phyloP scores from a whole-genome alignment of 2,797 vertebrate species.

The Myotis findleyi region DNA sequence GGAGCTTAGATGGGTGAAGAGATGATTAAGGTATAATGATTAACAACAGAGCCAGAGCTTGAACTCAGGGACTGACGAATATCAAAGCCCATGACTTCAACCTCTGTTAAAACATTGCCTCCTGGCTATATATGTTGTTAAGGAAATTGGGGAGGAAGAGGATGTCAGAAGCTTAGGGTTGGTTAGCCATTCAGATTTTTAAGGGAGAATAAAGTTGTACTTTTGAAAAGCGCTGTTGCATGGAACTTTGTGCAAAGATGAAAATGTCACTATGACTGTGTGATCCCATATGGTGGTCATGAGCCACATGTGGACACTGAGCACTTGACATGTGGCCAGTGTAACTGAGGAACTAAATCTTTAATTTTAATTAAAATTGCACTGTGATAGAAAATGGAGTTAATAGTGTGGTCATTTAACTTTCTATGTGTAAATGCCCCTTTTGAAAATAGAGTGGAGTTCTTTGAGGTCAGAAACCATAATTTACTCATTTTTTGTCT shows the following conservation, averaged over 20 bases:
- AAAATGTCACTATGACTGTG: background rate
- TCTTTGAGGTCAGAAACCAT: background rate
- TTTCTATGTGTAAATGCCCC: background rate
- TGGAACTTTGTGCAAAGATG: background rate
- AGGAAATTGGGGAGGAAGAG: background rate
- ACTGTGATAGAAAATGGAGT: slow-evolving; percentile 48
- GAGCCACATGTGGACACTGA: background rate
- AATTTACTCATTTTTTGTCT: background rate
- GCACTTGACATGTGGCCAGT: background rate
- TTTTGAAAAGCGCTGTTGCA: background rate
- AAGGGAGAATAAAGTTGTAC: background rate
- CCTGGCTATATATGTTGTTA: rapidly evolving
- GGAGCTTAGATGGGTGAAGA: background rate
- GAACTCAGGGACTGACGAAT: background rate
- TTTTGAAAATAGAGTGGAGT: slow-evolving; percentile 39
- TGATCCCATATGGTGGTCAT: background rate
- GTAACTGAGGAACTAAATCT: background rate
- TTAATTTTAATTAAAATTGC: slow-evolving; percentile 34
- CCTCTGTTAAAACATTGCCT: no score
- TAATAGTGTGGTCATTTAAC: background rate
- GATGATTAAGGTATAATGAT: background rate
- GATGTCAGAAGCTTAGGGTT: background rate
- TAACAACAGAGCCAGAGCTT: background rate
- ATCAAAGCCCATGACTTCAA: background rate
- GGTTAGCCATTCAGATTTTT: background rate